Base-by-base conservation (phyloP, 2,888 invertebrate genomes). In the Drosophila aldrichi region DNA sequence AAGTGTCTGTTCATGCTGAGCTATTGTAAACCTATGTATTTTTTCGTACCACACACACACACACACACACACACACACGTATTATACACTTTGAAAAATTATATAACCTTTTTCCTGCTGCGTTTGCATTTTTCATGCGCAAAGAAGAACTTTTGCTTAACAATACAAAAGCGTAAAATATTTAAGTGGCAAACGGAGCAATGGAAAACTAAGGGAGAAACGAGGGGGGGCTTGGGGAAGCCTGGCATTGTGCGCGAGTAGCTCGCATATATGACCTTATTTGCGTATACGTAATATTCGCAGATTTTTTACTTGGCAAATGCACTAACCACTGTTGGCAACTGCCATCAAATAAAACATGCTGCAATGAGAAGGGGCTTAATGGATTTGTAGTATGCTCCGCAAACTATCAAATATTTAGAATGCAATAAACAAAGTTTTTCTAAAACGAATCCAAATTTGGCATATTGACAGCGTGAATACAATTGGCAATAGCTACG, bases 141-240 rank as follows among this genome's bases (percentile, higher is more conserved):
- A 36, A 40, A 62, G 48, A 55, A 20, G 18, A 69, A 62, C 58
- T 70, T 78, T 74, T 63, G 71, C 79, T 82, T 68, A 78, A 85
- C 82, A 85, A 82, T 79, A 82, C 64, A 76, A 85, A 54, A 81
- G 79, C 82, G 82, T 81, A 81, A 82, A 82, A 82, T 85, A 85
- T 82, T 83, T 72, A 83, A 83, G 86, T 79, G 68, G 70, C 73
- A 56, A 67, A 65, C 61, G 68, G 61, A 58, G 49, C 32, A 36
- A 48, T 5, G 54, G 16, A 43, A 40, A 43, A 40, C 52, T 9
- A 44, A 20, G 22, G 41, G 40, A 46, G 41, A 55, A 44, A 29
- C 40, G 34, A 54, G 41, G 51, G 46, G 46, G 22, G n/a, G 34
- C 34, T 20, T 14, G 8, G 9, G 14, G 32, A 7, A 32, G 56